phyloP scores from a whole-genome alignment of 2,888 invertebrate genomes.

The Panopea generosa region DNA sequence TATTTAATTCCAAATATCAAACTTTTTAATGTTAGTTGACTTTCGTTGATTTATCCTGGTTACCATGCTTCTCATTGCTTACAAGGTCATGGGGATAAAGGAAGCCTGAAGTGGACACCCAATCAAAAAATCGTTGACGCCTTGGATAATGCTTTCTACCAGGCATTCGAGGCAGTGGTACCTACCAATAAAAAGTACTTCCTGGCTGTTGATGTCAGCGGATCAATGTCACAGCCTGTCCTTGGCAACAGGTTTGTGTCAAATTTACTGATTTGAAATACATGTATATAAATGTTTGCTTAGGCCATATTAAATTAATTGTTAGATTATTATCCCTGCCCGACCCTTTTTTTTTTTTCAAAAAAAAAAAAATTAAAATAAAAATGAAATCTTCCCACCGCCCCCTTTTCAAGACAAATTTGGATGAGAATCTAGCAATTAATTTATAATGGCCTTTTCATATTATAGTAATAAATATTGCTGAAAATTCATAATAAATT shows the following conservation, averaged over 20 bases:
- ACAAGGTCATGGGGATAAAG: constrained; percentile 81
- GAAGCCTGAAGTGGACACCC: constrained; percentile 80
- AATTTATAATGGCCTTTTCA: too few species aligned
- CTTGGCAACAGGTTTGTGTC: constrained; percentile 69
- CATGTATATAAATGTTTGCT: not conserved
- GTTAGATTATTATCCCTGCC: not conserved
- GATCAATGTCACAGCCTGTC: constrained; percentile 84
- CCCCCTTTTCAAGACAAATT: too few species aligned
- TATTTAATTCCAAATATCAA: too few species aligned
- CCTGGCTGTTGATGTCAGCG: constrained; percentile 88
- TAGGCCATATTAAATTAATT: not conserved
- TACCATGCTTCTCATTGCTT: too few species aligned
- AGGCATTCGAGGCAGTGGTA: constrained; percentile 85
- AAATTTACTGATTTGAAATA: not conserved
- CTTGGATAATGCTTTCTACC: constrained; percentile 82
- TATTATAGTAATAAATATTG: too few species aligned
- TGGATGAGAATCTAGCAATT: too few species aligned
- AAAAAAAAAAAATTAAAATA: too few species aligned
- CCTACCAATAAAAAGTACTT: constrained; percentile 87
- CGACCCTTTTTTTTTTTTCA: not conserved
- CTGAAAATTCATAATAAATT: not conserved
- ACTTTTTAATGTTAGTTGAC: too few species aligned
- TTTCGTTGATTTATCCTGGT: too few species aligned
- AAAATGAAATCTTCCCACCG: too few species aligned
- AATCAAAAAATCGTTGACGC: constrained; percentile 70